These are phyloP conservation scores for Agrotis ipsilon DNA, from an alignment of 2,888 invertebrate genomes.

Conservation along the genomic window DNA sequence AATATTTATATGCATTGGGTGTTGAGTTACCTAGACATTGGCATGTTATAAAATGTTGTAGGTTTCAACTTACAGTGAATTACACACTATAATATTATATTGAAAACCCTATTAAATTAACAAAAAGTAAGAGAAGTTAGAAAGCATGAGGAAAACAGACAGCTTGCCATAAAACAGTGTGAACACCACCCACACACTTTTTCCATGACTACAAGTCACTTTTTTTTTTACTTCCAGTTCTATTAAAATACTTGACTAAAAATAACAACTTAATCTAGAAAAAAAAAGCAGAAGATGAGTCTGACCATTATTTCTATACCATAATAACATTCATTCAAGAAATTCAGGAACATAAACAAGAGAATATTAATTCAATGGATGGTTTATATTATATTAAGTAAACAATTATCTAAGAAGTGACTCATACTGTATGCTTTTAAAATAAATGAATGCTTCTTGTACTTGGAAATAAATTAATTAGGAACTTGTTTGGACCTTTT, in stretches of 20 bases:
- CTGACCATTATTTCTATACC: background rate
- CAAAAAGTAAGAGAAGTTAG: background rate
- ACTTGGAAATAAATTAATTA: background rate
- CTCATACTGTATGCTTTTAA: background rate
- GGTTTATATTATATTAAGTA: background rate
- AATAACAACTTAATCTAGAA: conserved; percentile 3
- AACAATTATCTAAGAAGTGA: conserved; percentile 22
- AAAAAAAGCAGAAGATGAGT: background rate
- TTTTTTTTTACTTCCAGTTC: too few species aligned
- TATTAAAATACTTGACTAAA: background rate
- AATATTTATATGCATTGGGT: too few species aligned
- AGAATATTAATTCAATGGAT: conserved; percentile 6
- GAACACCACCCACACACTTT: conserved; percentile 1
- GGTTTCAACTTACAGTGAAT: too few species aligned
- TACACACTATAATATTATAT: too few species aligned
- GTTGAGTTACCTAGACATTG: too few species aligned
- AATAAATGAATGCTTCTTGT: background rate
- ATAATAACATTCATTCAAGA: conserved; percentile 23
- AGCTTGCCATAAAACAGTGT: background rate
- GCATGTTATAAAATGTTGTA: too few species aligned
- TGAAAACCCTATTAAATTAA: too few species aligned
- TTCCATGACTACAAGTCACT: background rate
- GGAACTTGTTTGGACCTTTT: conserved; percentile 1
- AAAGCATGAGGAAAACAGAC: background rate
- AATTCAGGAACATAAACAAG: background rate